These are phyloP conservation scores for Dicyrtomina minuta DNA, from an alignment of 2,888 invertebrate genomes.

Conservation along the genomic window DNA sequence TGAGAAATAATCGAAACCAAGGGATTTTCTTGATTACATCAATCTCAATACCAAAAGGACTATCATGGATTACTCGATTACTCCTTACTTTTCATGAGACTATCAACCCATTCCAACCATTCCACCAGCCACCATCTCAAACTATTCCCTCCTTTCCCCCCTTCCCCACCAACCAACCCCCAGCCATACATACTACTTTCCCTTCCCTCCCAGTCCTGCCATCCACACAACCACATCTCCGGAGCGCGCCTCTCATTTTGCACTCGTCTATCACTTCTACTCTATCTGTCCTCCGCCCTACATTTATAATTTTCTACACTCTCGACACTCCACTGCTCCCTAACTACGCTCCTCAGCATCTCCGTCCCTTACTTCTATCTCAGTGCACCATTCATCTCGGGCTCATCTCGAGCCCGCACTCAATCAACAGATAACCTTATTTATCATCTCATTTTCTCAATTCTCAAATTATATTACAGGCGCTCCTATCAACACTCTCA, in stretches of 20 bases:
- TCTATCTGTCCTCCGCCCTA: not conserved
- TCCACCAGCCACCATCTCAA: not conserved
- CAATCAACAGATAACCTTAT: not conserved
- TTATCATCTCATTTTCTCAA: not conserved
- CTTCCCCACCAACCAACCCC: slow-evolving; percentile 3
- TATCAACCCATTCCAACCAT: not conserved
- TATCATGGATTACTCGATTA: slow-evolving; percentile 21
- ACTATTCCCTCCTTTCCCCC: not conserved
- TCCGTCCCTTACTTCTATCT: not conserved
- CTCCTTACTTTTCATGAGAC: slow-evolving; percentile 11
- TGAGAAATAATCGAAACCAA: slow-evolving; percentile 56
- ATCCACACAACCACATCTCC: not conserved
- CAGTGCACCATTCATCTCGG: no score
- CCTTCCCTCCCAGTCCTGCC: not conserved
- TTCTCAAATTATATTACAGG: slow-evolving; percentile 1
- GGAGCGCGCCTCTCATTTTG: not conserved
- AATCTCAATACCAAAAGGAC: slow-evolving; percentile 26
- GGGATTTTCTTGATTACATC: slow-evolving; percentile 34
- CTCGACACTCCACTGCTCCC: not conserved
- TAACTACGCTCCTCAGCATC: not conserved
- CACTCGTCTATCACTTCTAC: not conserved
- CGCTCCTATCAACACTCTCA: not conserved
- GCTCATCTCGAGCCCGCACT: not conserved
- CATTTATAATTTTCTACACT: not conserved
- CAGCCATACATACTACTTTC: slow-evolving; percentile 1